Evolutionary conservation across 2,888 invertebrate genomes (phyloP), one percentile per base, ranked within the genome.

Genomic region (Isotomurus palustris): DNA sequence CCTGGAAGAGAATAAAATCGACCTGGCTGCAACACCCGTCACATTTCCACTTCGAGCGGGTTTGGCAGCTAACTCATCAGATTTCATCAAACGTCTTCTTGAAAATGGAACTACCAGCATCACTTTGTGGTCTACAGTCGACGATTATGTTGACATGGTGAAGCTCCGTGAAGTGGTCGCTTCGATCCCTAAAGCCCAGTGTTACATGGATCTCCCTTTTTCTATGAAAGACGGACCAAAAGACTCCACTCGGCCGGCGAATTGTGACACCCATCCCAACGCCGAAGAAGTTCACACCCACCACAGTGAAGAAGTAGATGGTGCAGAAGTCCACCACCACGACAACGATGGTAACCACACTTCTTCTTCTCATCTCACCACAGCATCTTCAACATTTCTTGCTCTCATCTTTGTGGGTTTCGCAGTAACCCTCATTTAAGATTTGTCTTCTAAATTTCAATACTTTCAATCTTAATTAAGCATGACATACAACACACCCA

Each of bases 21-120:
- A 57, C 17, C 51, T n/a, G 0, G 41, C 47, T 17, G 85, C 86
- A 73, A 78, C 82, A 36, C 81, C 52, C 14, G 40, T 57, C 2
- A 91, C 91, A 0, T 91, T 91, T 72, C 87, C 92, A 0, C 85
- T 88, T 2, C 77, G 87, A 51, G 87, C 87, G 1, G 83, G 79
- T 1, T 76, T 84, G 22, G 87, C 86, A 0, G 84, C 85, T 0
- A 80, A 84, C 71, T 86, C 88, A 68, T 76, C 79, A 57, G 77
- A 79, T 0, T 78, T 80, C 3, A 75, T 91, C 14, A 75, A 82
- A 17, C 78, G 78, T 59, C 78, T 91, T 24, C 74, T 87, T 14
- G 75, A 79, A 0, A 24, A 71, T 78, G 77, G 10, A 47, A 4
- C 78, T 80, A 69, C 82, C 40, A 86, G 88, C 0, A 75, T 93